Conservation (phyloP, 2,888 invertebrate species). For the Atethmia centrago region DNA sequence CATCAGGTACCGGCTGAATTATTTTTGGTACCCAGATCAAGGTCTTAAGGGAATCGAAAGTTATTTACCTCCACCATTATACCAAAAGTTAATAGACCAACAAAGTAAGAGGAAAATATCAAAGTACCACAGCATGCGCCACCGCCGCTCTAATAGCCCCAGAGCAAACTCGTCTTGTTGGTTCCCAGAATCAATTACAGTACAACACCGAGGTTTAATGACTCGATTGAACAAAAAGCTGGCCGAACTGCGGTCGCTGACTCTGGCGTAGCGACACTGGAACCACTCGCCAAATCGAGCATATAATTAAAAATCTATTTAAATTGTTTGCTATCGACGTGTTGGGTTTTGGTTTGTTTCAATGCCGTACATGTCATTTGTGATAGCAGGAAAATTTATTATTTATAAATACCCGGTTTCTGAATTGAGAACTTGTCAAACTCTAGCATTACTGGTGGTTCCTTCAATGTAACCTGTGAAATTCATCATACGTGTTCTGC, state of each 20-base stretch:
- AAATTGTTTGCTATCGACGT: constrained; percentile 38
- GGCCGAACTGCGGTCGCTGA: constrained; percentile 71
- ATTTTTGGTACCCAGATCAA: background rate
- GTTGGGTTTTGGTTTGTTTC: constrained; percentile 13
- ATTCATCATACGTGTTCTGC: no score
- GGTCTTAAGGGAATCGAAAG: constrained; percentile 19
- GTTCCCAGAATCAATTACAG: constrained; percentile 80
- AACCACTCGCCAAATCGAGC: constrained; percentile 58
- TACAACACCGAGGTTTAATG: constrained; percentile 72
- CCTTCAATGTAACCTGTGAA: no score
- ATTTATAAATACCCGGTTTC: background rate
- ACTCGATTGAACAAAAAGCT: constrained; percentile 75
- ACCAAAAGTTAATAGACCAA: constrained; percentile 14
- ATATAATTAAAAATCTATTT: constrained; percentile 66
- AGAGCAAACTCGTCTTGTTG: constrained; percentile 66
- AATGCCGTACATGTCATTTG: constrained; percentile 20
- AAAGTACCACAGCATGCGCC: constrained; percentile 7
- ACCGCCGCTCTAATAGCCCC: constrained; percentile 62
- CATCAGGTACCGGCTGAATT: background rate
- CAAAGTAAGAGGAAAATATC: constrained; percentile 3
- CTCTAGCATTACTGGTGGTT: no score
- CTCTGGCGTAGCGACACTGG: constrained; percentile 54
- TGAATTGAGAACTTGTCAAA: no score
- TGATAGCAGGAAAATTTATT: constrained; percentile 21
- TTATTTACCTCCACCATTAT: constrained; percentile 1